A percentile compares a stretch with the other conserved stretches of the same genome.
phyloP scores from a whole-genome alignment of 2,797 vertebrate genomes.

The Atherinosoma microstoma region DNA sequence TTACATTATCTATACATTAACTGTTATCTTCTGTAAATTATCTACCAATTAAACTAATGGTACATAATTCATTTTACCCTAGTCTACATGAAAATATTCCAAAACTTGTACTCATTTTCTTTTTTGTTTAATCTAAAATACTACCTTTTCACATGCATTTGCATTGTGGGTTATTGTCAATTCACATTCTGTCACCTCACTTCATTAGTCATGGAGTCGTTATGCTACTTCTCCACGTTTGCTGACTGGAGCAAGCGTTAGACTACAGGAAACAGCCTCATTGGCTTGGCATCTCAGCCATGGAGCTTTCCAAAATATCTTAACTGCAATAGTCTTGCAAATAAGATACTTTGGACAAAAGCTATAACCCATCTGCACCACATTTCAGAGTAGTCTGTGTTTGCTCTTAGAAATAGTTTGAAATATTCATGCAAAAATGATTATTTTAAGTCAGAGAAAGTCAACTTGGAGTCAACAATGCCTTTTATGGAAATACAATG shows the following conservation, averaged over 20 bases:
- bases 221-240: constrained; percentile 83
- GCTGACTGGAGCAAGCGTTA: constrained; percentile 83
- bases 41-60: neutral
- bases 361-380: constrained; percentile 30
- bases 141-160: constrained; percentile 6
- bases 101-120: neutral
- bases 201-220: constrained; percentile 80
- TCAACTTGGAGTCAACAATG: constrained; percentile 16
- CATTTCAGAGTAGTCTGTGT: constrained; percentile 24
- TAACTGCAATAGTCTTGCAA: constrained; percentile 47
- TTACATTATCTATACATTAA: neutral
- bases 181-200: constrained; percentile 58
- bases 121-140: constrained; percentile 4
- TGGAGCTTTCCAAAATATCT: constrained; percentile 52
- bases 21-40: neutral
- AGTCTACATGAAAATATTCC: neutral
- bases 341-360: constrained; percentile 47
- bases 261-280: constrained; percentile 84
- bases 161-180: constrained; percentile 12
- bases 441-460: neutral
- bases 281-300: constrained; percentile 50
- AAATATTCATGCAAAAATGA: constrained; percentile 1
- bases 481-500: constrained; percentile 11
- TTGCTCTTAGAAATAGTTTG: constrained; percentile 11
- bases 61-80: constrained; percentile 3